Evolutionary conservation across 2,113 vertebrate species (phyloP), one percentile per base, ranked within the genome.

Genomic region (Heliornis fulica): DNA sequence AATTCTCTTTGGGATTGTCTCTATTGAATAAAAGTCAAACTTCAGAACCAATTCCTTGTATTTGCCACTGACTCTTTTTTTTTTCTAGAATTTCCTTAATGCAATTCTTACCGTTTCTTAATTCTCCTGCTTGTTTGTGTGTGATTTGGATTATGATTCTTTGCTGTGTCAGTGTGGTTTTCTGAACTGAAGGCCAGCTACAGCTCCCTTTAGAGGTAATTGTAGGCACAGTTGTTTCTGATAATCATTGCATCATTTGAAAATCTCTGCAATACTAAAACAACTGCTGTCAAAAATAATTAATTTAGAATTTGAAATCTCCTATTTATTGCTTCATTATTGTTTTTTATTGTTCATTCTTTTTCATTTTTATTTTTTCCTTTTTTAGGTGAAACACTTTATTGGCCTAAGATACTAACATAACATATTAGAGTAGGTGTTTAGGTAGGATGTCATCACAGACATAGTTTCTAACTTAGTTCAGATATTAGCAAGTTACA

Each of bases 121-220:
- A 38, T 83, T 53, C 36, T 92, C 32, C 31, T 83, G 8, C 54
- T 50, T 59, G 54, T 57, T 36, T 75, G 36, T 95, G 69, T 96
- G 94, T 94, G 75, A 72, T 78, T 94, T 96, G 75, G 82, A 88
- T 88, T 91, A 85, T 32, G 61, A 77, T 66, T 63, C 23, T 89
- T 54, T 66, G 82, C 70, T 76, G 46, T 81, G 76, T 87, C 59
- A 29, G 32, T 83, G 82, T 51, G 71, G 79, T 70, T 78, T 83
- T 61, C 29, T 64, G 79, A 65, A 64, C 78, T 68, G 46, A 66
- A 81, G 89, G 60, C 85, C 83, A 60, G 60, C 70, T 70, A 59
- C 85, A 90, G 25, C 70, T 91, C 45, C 26, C 18, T 83, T 90
- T 86, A 92, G 20, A 34, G 17, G 23, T 40, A 71, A 61, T 25